Conservation (phyloP, 2,113 vertebrate species). For the Rattus norvegicus region GRCr8 NC_086028.1:36361001-36361500, state of each 20-base stretch:
- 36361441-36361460: conserved; percentile 99
- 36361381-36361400: conserved; percentile 97
- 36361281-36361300: neutral
- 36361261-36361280: neutral
- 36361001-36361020: neutral
- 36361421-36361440: conserved; percentile 96
- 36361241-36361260: neutral
- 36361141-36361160: neutral
- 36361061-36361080: neutral
- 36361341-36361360: neutral
- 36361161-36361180: neutral
- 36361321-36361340: neutral
- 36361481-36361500: conserved; percentile 98
- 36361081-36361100: neutral
- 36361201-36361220: neutral
- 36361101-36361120: neutral
- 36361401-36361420: conserved; percentile 98
- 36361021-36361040: neutral
- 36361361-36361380: conserved; percentile 88
- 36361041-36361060: neutral
- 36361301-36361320: neutral
- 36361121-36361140: neutral
- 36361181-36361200: neutral
- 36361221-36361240: neutral
- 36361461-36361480: conserved; percentile 98